These are phyloP conservation scores for Brevipalpus yothersi DNA, from an alignment of 1,140 invertebrate species.

Conservation along the genomic window DNA sequence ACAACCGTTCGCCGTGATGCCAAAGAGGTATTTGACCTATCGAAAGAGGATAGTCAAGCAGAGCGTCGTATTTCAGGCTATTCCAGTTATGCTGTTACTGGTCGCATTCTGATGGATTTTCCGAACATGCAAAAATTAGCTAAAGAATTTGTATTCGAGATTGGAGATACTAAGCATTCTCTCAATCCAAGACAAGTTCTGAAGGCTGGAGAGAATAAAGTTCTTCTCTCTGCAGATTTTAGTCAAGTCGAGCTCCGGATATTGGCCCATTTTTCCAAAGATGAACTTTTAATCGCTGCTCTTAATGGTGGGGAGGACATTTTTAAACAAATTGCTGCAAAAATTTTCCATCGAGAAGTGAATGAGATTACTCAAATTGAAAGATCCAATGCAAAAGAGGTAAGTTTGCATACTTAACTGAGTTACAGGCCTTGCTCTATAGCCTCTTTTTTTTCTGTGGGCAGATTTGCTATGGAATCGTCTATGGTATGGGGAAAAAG, in stretches of 20 bases:
- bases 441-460: too few relatives aligned
- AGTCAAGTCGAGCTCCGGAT: constrained; percentile 83
- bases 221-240: constrained; percentile 72
- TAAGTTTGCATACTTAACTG: too few relatives aligned
- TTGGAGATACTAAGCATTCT: neutral
- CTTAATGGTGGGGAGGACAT: constrained; percentile 47
- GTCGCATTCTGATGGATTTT: constrained; percentile 67
- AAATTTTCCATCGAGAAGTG: constrained; percentile 42
- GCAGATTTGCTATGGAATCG: constrained; percentile 87
- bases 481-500: constrained; percentile 86
- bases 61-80: neutral
- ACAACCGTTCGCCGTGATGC: neutral
- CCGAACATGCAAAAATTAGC: constrained; percentile 81
- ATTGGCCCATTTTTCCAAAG: constrained; percentile 64
- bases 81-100: constrained; percentile 34
- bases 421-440: too few relatives aligned
- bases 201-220: constrained; percentile 16
- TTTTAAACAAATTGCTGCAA: constrained; percentile 58
- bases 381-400: constrained; percentile 54
- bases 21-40: neutral
- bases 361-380: constrained; percentile 39
- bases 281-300: constrained; percentile 38
- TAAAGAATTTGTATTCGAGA: constrained; percentile 41
- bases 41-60: too few relatives aligned
- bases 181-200: neutral